Base-by-base conservation (phyloP, 2,888 invertebrate genomes). In the Diarsia mendica region DNA sequence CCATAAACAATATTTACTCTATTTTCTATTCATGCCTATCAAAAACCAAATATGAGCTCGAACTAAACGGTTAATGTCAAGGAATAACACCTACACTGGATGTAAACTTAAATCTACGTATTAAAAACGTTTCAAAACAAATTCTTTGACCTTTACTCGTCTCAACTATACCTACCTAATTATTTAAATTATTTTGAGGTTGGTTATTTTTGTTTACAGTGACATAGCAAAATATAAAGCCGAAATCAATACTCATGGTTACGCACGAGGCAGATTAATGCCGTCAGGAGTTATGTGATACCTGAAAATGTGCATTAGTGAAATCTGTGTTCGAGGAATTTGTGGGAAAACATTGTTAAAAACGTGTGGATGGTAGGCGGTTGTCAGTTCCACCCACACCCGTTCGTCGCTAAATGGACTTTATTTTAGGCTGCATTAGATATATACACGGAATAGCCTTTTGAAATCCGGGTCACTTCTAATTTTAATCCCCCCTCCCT, bases 381-480 rank as follows among this genome's bases (percentile, higher is more conserved):
- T 84, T 88, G 89, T 89, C 90, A 88, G 86, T 79, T 84, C 83
- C 83, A 83, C 90, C 91, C 83, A 90, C 90, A 67, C 78, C 69
- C 76, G 72, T 46, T 66, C 72, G 67, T 80, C 72, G 85, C 87
- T 90, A 89, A 90, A 91, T 90, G 87, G 89, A 89, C 76, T 90
- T 87, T 92, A 93, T 93, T 94, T 93, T 89, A 88, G 87, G 82
- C 83, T 87, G 86, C 89, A 91, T 89, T 89, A 90, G 89, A 85
- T 84, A 81, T 85, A 89, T 84, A 87, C 28, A 28, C 77, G 82
- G 75, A 86, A 87, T 80, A 87, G 85, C 88, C 87, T 89, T 89
- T 85, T 72, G 72, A 82, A 91, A 94, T 90, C 88, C 87, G 82
- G 93, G 91, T 91, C 93, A 87, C 74, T 77, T 85, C 84, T 86